Conservation (phyloP, 2,888 invertebrate species). For the Chymomyza fuscimana region DNA sequence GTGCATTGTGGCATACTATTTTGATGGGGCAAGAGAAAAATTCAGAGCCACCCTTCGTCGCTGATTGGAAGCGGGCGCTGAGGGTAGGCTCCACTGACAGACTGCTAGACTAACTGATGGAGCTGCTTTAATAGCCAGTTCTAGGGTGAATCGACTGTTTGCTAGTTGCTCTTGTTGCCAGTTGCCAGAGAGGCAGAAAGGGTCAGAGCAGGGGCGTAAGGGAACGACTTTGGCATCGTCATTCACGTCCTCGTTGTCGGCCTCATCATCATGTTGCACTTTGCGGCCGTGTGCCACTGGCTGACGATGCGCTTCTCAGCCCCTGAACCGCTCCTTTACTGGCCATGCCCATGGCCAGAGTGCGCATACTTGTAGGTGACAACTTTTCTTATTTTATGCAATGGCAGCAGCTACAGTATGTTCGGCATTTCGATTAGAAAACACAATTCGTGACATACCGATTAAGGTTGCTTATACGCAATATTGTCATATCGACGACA, state of each 20-base stretch:
- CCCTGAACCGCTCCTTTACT: slow-evolving; percentile 4
- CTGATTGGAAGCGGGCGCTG: slow-evolving; percentile 65
- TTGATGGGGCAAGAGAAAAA: slow-evolving; percentile 51
- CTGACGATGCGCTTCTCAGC: slow-evolving; percentile 48
- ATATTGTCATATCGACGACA: neutral
- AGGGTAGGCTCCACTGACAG: slow-evolving; percentile 22
- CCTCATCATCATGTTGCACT: slow-evolving; percentile 49
- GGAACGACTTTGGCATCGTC: slow-evolving; percentile 7
- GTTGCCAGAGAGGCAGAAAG: slow-evolving; percentile 16
- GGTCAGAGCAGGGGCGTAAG: slow-evolving; percentile 16
- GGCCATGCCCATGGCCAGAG: slow-evolving; percentile 10
- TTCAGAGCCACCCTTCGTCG: slow-evolving; percentile 50
- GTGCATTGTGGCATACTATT: slow-evolving; percentile 15
- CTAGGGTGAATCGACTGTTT: slow-evolving; percentile 33
- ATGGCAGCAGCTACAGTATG: neutral
- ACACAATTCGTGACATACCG: neutral
- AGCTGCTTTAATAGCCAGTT: slow-evolving; percentile 59
- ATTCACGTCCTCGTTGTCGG: slow-evolving; percentile 33
- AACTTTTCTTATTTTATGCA: slow-evolving; percentile 53
- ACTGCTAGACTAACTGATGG: slow-evolving; percentile 30
- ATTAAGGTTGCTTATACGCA: neutral
- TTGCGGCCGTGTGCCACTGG: slow-evolving; percentile 67
- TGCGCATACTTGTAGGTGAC: slow-evolving; percentile 57
- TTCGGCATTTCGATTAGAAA: neutral
- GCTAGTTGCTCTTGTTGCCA: neutral